Percentiles rank a stretch among this genome's conserved stretches.
These are phyloP conservation scores for Rhagologus leucostigma DNA, from an alignment of 2,113 vertebrate genomes.

Conservation along the genomic window DNA sequence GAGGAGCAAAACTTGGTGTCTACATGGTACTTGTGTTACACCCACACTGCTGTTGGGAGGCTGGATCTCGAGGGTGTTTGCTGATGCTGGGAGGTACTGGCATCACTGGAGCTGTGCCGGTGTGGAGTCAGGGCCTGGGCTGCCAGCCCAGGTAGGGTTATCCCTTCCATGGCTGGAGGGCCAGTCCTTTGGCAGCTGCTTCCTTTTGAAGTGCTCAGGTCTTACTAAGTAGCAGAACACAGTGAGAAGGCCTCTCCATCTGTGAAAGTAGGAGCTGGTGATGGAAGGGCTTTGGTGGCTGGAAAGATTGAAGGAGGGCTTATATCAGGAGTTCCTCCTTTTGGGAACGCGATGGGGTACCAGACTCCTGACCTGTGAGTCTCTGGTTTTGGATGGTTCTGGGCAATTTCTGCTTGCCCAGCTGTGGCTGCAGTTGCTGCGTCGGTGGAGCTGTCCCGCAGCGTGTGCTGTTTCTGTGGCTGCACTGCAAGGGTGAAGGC, in stretches of 20 bases:
- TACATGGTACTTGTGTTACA: neutral
- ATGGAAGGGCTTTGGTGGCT: neutral
- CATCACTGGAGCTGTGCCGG: neutral
- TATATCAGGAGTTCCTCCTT: neutral
- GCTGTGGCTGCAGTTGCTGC: neutral
- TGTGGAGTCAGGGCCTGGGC: neutral
- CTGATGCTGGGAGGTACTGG: neutral
- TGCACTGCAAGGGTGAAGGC: rapidly evolving
- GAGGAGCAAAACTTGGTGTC: neutral
- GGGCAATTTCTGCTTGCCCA: rapidly evolving
- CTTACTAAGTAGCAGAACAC: neutral
- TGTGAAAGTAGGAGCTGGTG: neutral
- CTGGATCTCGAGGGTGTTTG: neutral
- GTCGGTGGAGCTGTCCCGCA: rapidly evolving
- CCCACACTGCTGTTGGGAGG: neutral
- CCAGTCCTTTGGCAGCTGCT: neutral
- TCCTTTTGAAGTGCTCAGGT: neutral
- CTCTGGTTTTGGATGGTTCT: neutral
- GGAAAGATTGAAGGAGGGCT: neutral
- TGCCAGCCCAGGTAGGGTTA: neutral
- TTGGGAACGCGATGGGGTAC: neutral
- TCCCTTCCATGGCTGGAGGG: slow-evolving; percentile 19
- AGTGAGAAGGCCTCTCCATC: neutral
- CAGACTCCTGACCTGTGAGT: neutral
- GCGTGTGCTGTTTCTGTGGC: rapidly evolving